Base-by-base conservation (phyloP, 2,113 vertebrate genomes). In the Toxotes chatareus region DNA sequence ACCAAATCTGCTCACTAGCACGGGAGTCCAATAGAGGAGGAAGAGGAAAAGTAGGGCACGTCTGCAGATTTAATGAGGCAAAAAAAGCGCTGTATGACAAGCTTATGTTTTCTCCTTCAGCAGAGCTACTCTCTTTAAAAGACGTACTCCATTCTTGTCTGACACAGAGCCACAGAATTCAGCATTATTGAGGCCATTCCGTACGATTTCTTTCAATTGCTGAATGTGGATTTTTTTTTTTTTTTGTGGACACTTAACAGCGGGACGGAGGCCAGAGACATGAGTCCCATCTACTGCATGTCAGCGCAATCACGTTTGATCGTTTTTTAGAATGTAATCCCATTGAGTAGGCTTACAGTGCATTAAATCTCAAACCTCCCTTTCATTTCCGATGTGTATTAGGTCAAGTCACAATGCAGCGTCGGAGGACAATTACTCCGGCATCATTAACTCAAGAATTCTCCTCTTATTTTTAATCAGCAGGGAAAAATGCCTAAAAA, bases 21-120 rank as follows among this genome's bases (percentile, higher is more conserved):
- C 23, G 7, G 38, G 76, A 82, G 86, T 88, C 91, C 90, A 85
- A 80, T 38, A 83, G 82, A 85, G 84, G 74, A 87, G 76, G 78
- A 79, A 69, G 75, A 87, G 84, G 79, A 79, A 91, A 90, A 93
- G 89, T 94, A 94, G 93, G 93, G 66, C 92, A 93, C 49, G 90
- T 92, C 90, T 93, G 93, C 92, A 94, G 88, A 94, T 94, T 94
- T 94, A 94, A 94, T 93, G 93, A 94, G 89, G 91, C 90, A 90
- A 82, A 91, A 27, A 88, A 89, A 82, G 53, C 49, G 42, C 76
- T 82, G 79, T 53, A 82, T 86, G 89, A 91, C 85, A 78, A 88
- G 91, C 89, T 88, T 90, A 87, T 90, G 91, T 92, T 90, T 92
- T 89, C 88, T 90, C 85, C 85, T 91, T 83, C 78, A 88, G 83